Evolutionary conservation across 2,113 vertebrate species (phyloP), one percentile per base, ranked within the genome.

Genomic region (Excalfactoria chinensis): DNA sequence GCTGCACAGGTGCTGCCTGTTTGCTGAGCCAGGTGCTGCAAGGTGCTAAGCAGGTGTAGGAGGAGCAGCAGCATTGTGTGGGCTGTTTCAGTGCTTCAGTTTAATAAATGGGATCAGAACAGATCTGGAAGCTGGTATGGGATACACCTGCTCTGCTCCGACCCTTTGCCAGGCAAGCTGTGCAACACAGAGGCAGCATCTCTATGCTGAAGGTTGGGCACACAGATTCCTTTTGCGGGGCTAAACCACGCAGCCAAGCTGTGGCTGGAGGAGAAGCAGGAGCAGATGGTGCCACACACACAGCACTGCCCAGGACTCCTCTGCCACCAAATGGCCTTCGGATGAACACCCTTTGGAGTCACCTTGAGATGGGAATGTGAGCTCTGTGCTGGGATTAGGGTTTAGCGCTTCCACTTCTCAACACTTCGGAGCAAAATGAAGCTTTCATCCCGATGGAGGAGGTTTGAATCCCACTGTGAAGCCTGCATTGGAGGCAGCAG

Each of bases 81-180:
- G 16, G 41, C 23, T 78, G 44, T 44, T 79, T 79, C n/a, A 53
- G 48, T 28, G 2, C 30, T 66, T 59, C n/a, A 48, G 30, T 19
- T 62, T 43, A 59, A 72, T 46, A 25, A 62, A 13, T 1, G 2
- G 63, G 63, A 35, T 62, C 35, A 22, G 49, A 40, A 25, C 1
- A 2, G 17, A n/a, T 40, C 43, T 35, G 13, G 48, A 91, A 81
- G 30, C 6, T 3, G 5, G 12, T 49, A 37, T 9, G 32, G 67
- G 35, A 14, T 72, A 34, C 37, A 74, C 28, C 28, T 70, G 23
- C 26, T 68, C 69, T 80, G 44, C 68, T 53, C 63, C 0, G 0
- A n/a, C 30, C 37, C 22, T 71, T 81, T 0, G 0, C 25, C 1
- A 4, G 49, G 32, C n/a, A n/a, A 56, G 32, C 20, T 0, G 0